phyloP scores from a whole-genome alignment of 2,113 vertebrate species.

The Heterochromis multidens region DNA sequence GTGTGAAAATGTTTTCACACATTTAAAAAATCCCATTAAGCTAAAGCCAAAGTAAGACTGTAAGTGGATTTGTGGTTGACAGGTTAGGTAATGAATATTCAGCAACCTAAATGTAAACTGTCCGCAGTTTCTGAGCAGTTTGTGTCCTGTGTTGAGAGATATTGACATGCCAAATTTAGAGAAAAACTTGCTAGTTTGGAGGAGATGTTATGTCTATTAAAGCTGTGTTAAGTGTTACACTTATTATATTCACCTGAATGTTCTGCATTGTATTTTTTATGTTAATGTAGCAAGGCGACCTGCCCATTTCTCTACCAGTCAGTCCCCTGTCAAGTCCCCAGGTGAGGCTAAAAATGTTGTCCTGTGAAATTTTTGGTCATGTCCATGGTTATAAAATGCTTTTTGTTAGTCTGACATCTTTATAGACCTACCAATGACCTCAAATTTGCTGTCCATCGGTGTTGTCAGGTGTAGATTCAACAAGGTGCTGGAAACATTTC shows the following conservation, averaged over 20 bases:
- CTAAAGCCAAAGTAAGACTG: not conserved
- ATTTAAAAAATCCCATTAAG: not conserved
- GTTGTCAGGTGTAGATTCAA: not conserved
- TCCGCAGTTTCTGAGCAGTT: slow-evolving; percentile 2
- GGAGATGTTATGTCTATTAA: not conserved
- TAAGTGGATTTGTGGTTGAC: not conserved
- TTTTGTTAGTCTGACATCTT: not conserved
- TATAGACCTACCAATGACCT: not conserved
- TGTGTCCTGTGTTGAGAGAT: not conserved
- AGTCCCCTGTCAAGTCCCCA: slow-evolving; percentile 89
- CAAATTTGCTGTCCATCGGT: not conserved
- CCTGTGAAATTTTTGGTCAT: not conserved
- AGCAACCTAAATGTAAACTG: not conserved
- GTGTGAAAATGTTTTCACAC: not conserved
- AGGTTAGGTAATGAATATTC: not conserved
- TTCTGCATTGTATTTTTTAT: slow-evolving; percentile 42
- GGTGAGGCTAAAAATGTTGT: slow-evolving; percentile 77
- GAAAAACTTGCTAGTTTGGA: not conserved
- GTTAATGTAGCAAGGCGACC: slow-evolving; percentile 81
- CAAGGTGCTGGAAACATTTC: not conserved
- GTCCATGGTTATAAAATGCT: not conserved
- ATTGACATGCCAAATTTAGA: slow-evolving; percentile 14
- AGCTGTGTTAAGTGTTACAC: not conserved
- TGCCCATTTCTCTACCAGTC: slow-evolving; percentile 83
- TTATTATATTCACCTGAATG: not conserved